phyloP scores from a whole-genome alignment of 2,113 vertebrate species.

The Buteo buteo region DNA sequence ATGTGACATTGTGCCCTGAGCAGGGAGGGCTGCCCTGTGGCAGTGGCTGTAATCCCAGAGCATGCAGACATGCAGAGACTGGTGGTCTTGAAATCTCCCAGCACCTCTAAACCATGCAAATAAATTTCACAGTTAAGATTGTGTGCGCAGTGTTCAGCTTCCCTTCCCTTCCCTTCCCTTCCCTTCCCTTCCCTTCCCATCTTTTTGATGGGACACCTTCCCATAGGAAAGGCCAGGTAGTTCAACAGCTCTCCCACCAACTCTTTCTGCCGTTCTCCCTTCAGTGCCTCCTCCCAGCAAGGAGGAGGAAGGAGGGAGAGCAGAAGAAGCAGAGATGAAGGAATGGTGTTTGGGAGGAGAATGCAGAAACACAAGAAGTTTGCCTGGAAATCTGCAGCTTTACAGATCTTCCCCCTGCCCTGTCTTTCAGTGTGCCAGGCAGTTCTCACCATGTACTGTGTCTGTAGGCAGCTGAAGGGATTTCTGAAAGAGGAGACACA shows the following conservation, averaged over 20 bases:
- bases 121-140: background rate
- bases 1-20: background rate
- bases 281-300: background rate
- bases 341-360: background rate
- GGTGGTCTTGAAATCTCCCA: background rate
- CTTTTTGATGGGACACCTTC: background rate
- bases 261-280: background rate
- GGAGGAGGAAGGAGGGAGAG: background rate
- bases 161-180: too few relatives aligned
- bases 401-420: background rate
- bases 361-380: background rate
- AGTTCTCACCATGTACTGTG: background rate
- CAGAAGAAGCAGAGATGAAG: background rate
- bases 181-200: background rate
- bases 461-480: background rate
- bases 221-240: background rate
- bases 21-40: background rate
- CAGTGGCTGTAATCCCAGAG: background rate
- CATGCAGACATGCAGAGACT: background rate
- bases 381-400: background rate
- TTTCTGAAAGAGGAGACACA: background rate
- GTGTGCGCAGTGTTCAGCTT: background rate
- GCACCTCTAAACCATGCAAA: background rate
- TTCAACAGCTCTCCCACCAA: background rate
- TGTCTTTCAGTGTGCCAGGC: background rate